Percentiles rank a stretch among this genome's conserved stretches.
These are phyloP conservation scores for Andricus grossulariae DNA, from an alignment of 1,140 invertebrate species.

Conservation along the genomic window DNA sequence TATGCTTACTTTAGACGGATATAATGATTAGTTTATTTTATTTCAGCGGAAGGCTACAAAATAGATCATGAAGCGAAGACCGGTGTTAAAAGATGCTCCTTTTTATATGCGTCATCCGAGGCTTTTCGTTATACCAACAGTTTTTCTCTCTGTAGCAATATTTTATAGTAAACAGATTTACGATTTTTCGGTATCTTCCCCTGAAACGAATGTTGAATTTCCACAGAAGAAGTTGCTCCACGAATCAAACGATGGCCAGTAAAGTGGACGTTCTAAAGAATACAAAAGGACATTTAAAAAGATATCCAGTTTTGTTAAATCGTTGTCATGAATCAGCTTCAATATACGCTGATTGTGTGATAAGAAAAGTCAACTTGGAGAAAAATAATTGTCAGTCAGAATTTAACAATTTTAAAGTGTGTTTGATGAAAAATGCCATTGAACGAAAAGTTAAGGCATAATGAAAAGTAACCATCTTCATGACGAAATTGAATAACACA, in stretches of 20 bases:
- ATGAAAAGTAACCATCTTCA: conserved; percentile 33
- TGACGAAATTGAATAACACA: not conserved
- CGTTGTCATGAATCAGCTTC: conserved; percentile 82
- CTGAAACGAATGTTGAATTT: not conserved
- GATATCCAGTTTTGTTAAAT: conserved; percentile 83
- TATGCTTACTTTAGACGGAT: not conserved
- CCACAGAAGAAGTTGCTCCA: too few relatives aligned
- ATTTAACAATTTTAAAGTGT: conserved; percentile 84
- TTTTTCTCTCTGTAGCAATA: conserved; percentile 72
- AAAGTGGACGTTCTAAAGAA: conserved; percentile 86
- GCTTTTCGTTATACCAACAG: conserved; percentile 67
- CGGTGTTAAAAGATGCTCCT: conserved; percentile 36
- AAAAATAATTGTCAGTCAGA: conserved; percentile 85
- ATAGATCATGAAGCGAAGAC: conserved; percentile 55
- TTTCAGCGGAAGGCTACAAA: conserved; percentile 60
- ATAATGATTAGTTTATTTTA: conserved; percentile 36
- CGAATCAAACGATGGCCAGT: conserved; percentile 49
- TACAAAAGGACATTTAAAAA: conserved; percentile 82
- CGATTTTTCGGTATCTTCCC: conserved; percentile 70
- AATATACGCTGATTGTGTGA: conserved; percentile 86
- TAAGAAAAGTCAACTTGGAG: conserved; percentile 82
- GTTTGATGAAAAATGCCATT: conserved; percentile 81
- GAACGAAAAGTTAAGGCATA: conserved; percentile 82
- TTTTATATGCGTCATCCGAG: conserved; percentile 73
- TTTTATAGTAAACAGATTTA: conserved; percentile 84